Percentiles rank a stretch among this genome's conserved stretches.
These are phyloP conservation scores for Cariama cristata DNA, from an alignment of 2,113 vertebrate species.

Conservation along the genomic window DNA sequence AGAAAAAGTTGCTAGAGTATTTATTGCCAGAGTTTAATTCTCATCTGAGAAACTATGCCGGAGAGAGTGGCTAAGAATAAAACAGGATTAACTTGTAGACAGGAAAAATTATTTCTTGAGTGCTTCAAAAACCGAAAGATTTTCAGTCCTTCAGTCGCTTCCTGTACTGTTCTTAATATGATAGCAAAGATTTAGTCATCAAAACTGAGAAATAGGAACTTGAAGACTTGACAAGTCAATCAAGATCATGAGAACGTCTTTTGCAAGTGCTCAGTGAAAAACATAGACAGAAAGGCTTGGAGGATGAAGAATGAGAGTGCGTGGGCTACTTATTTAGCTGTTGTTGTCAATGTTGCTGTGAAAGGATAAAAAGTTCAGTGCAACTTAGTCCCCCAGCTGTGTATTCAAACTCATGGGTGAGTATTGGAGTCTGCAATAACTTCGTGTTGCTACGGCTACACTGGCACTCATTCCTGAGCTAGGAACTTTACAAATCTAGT, in stretches of 20 bases:
- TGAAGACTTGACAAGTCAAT: not conserved
- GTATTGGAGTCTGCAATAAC: not conserved
- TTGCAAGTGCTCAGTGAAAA: not conserved
- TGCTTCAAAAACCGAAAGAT: conserved; percentile 14
- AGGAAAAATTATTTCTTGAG: conserved; percentile 19
- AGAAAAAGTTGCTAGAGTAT: conserved; percentile 26
- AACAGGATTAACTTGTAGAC: conserved; percentile 35
- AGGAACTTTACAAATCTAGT: not conserved
- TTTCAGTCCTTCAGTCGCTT: conserved; percentile 6
- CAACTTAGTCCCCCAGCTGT: not conserved
- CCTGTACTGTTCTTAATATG: not conserved
- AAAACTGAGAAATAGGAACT: conserved; percentile 17
- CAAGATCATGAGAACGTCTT: not conserved
- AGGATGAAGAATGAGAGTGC: not conserved
- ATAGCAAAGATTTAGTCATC: conserved; percentile 10
- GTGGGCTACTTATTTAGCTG: not conserved
- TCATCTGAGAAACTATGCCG: conserved; percentile 26
- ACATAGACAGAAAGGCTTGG: not conserved
- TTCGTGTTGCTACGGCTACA: fast-evolving
- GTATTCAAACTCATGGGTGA: too few relatives aligned
- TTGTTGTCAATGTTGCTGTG: fast-evolving
- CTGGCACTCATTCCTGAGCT: not conserved
- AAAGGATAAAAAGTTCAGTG: not conserved
- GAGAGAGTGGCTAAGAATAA: conserved; percentile 41
- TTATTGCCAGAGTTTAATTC: conserved; percentile 55